Evolutionary conservation across 1,140 invertebrate species (phyloP).

Genomic region (Leptopilina boulardi): DNA sequence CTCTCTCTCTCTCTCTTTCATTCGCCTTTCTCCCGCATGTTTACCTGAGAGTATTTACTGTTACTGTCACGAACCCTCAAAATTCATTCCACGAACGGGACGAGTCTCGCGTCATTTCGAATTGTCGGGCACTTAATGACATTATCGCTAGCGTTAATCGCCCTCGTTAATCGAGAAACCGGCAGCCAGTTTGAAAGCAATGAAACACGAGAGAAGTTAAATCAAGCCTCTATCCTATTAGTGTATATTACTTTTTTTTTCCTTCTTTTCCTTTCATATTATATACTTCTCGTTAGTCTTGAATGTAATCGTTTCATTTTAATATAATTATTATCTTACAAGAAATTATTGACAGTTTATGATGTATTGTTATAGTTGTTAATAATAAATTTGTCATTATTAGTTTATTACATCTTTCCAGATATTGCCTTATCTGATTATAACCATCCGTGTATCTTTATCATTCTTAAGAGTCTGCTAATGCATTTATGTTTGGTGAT

Average conservation of each 20-base stretch:
- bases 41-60: conserved; percentile 38
- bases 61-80: conserved; percentile 45
- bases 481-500: conserved; percentile 4
- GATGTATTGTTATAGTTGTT: too few species aligned
- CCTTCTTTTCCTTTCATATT: neutral
- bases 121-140: conserved; percentile 51
- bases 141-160: conserved; percentile 56
- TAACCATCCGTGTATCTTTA: neutral
- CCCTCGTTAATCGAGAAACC: conserved; percentile 53
- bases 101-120: conserved; percentile 46
- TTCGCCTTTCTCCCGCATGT: conserved; percentile 30
- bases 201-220: conserved; percentile 18
- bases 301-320: neutral
- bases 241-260: neutral
- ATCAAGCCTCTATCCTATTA: conserved; percentile 22
- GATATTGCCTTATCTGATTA: neutral
- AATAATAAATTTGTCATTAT: neutral
- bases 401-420: neutral
- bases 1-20: too few species aligned
- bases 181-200: conserved; percentile 24
- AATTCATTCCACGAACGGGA: conserved; percentile 51
- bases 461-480: neutral
- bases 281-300: neutral
- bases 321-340: neutral
- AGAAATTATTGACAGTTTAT: too few species aligned